Conservation (phyloP, 30 jellyfish, hydroid and myxozoan species). For the Sanderia malayensis region DNA sequence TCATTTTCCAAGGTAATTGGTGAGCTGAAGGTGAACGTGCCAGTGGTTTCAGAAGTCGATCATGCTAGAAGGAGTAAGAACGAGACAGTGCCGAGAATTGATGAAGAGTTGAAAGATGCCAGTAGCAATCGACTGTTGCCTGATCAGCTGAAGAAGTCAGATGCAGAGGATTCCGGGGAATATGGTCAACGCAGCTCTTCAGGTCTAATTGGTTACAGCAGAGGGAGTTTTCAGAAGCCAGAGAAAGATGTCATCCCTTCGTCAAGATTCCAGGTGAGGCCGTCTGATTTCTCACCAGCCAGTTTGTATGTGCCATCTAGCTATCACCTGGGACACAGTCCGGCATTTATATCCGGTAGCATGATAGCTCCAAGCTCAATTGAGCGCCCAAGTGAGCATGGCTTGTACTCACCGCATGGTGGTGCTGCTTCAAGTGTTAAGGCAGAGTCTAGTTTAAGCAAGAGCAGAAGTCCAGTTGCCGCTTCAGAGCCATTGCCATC, state of each 20-base stretch:
- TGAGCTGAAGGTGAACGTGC: not conserved
- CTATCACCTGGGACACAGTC: conserved; percentile 41
- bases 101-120: not conserved
- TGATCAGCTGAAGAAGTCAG: not conserved
- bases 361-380: conserved; percentile 28
- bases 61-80: not conserved
- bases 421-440: conserved; percentile 27
- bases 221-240: conserved; percentile 18
- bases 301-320: conserved; percentile 43
- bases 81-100: not conserved
- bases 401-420: conserved; percentile 22
- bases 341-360: conserved; percentile 49
- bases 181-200: not conserved
- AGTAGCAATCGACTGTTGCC: not conserved
- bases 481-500: conserved; percentile 10
- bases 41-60: not conserved
- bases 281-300: conserved; percentile 42
- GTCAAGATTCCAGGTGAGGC: conserved; percentile 33
- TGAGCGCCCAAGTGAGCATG: conserved; percentile 5
- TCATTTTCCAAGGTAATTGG: not conserved
- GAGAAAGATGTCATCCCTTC: conserved; percentile 42
- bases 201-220: not conserved
- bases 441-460: conserved; percentile 1
- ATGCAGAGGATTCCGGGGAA: not conserved
- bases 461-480: conserved; percentile 34